Evolutionary conservation across 2,888 invertebrate species (phyloP).

Genomic region (Keiferia lycopersicella): DNA sequence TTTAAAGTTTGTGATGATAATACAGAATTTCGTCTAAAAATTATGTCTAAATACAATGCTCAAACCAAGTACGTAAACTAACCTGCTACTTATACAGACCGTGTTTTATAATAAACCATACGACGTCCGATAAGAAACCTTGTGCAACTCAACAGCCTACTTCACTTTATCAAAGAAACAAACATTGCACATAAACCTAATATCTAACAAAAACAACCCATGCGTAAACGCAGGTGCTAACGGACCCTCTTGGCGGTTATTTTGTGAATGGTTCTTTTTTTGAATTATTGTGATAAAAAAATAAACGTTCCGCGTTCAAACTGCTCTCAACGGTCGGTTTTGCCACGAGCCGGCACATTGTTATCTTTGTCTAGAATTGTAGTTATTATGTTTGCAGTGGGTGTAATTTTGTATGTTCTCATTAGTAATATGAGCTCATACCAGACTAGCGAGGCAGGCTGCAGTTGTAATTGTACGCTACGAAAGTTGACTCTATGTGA

Average conservation of each 20-base stretch:
- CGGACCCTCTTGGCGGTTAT: slow-evolving; percentile 72
- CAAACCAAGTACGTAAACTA: no score
- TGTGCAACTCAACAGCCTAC: not conserved
- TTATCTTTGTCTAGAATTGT: slow-evolving; percentile 12
- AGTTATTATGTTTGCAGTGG: not conserved
- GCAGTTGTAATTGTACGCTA: not conserved
- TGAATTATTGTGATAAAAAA: slow-evolving; percentile 59
- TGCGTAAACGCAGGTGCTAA: slow-evolving; percentile 64
- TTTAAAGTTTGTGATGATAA: no score
- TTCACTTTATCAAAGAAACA: slow-evolving; percentile 4
- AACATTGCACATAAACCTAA: slow-evolving; percentile 14
- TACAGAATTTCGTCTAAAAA: no score
- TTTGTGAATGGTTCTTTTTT: slow-evolving; percentile 55
- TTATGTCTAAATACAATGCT: no score
- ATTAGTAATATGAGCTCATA: not conserved
- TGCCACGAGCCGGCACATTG: slow-evolving; percentile 16
- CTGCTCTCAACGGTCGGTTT: slow-evolving; percentile 21
- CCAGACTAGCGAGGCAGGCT: not conserved
- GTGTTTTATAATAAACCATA: not conserved
- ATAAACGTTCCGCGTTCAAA: slow-evolving; percentile 31
- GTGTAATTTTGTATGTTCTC: not conserved
- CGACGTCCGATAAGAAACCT: slow-evolving; percentile 1
- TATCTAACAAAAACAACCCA: slow-evolving; percentile 31
- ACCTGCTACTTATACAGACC: no score
- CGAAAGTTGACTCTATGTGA: not conserved